Percentiles rank a stretch among this genome's conserved stretches.
These are phyloP conservation scores for Atta texana DNA, from an alignment of 1,140 invertebrate species.

Conservation along the genomic window DNA sequence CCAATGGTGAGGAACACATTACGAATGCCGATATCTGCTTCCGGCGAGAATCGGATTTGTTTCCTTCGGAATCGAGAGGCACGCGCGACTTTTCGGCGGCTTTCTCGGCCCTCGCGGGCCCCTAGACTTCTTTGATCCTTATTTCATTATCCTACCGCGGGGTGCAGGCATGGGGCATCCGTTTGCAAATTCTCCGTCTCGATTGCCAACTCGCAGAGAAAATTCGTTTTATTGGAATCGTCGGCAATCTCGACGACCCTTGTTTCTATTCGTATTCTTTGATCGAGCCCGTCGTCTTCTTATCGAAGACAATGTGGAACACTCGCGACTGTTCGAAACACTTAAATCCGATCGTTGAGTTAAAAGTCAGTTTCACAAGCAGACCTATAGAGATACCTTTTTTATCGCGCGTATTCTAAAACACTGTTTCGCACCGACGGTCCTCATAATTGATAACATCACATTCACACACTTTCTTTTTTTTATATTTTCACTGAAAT, in stretches of 20 bases:
- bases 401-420: background rate
- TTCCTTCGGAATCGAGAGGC: constrained; percentile 49
- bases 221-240: constrained; percentile 84
- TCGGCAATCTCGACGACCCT: constrained; percentile 59
- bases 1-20: constrained; percentile 42
- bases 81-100: constrained; percentile 52
- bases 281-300: constrained; percentile 56
- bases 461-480: background rate
- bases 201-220: constrained; percentile 82
- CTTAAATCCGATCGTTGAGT: background rate
- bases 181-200: constrained; percentile 84
- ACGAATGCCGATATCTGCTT: constrained; percentile 37
- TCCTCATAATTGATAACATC: constrained; percentile 8
- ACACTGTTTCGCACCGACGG: background rate
- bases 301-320: constrained; percentile 37
- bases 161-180: constrained; percentile 72
- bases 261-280: constrained; percentile 64
- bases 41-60: constrained; percentile 77
- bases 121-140: constrained; percentile 84
- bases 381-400: background rate
- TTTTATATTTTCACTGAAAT: constrained; percentile 13
- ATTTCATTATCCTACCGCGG: constrained; percentile 83
- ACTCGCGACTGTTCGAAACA: constrained; percentile 41
- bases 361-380: background rate
- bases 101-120: constrained; percentile 42